These are phyloP conservation scores for Artibeus lituratus DNA, from an alignment of 2,797 vertebrate genomes.

Conservation along the genomic window DNA sequence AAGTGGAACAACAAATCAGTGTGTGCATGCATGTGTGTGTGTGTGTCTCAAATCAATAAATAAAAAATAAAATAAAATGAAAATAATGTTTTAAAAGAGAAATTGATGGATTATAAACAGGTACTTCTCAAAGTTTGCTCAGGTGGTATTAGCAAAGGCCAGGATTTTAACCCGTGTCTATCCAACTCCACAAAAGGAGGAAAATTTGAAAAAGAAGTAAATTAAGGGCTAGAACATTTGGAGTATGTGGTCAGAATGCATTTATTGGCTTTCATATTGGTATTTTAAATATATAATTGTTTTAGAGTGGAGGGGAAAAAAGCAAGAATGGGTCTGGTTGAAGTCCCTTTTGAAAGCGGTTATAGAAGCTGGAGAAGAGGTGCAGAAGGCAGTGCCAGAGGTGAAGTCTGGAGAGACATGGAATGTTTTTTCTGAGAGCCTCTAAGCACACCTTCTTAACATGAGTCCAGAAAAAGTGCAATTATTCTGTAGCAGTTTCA, in stretches of 20 bases:
- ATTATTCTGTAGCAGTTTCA: background rate
- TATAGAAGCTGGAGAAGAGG: background rate
- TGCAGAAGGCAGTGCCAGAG: background rate
- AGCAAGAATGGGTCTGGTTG: background rate
- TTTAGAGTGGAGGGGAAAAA: background rate
- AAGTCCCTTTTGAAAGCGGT: background rate
- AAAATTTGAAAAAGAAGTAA: background rate
- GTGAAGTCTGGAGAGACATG: background rate
- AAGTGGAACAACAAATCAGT: no score
- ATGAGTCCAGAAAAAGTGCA: background rate
- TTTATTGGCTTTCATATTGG: background rate
- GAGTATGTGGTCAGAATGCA: background rate
- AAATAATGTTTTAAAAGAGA: background rate
- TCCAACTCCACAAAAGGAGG: background rate
- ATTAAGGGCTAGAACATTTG: background rate
- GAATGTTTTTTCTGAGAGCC: background rate
- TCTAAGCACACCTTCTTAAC: background rate
- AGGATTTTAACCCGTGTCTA: background rate
- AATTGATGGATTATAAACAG: background rate
- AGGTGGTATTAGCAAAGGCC: background rate
- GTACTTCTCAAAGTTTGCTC: background rate
- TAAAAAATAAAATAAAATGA: no score
- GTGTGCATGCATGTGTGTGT: no score
- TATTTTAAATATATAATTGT: background rate
- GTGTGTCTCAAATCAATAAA: no score